Base-by-base conservation (phyloP, 1,140 invertebrate species). In the Philotrypesis tridentata region DNA sequence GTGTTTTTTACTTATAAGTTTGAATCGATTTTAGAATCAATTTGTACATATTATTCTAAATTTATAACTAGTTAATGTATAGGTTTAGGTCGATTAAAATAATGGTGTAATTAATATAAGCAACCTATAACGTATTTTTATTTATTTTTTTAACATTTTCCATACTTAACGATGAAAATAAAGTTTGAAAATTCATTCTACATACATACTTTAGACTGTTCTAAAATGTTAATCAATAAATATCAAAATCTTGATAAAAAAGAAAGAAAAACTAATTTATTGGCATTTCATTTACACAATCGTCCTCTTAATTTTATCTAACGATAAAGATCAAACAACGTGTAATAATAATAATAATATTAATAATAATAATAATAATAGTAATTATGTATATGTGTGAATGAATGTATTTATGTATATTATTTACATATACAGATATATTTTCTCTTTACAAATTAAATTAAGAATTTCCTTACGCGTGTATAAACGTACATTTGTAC, bases 261-360 rank as follows among this genome's bases (percentile, higher is more conserved):
- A 48, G 67, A 68, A 75, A 89, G 87, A 83, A 86, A 85, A 88
- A 87, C 84, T 85, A 87, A 86, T 90, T 90, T 90, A 89, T 90
- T 88, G 86, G 87, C 84, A 82, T 87, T 86, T 85, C 85, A 89
- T 74, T 2, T 89, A 89, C 86, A 89, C 85, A 84, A 86, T 84
- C 84, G 85, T 87, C 76, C 84, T 67, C 60, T 82, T 84, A 81
- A 72, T 76, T 84, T 7, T 25, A 80, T 68, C 76, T 84, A 84
- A 84, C 82, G 84, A 85, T 85, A 85, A 88, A 85, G 85, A 85
- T 87, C 84, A 85, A 86, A 86, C 83, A 87, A 87, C 84, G 23
- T 61, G 17, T 40, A 40, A 70, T 81, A 75, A 70, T 80, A 74
- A 48, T 72, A 27, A 61, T 72, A 74, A 48, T 74, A 61, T 37